Conservation (phyloP, 2,888 invertebrate species). For the Melinaea menophilus region DNA sequence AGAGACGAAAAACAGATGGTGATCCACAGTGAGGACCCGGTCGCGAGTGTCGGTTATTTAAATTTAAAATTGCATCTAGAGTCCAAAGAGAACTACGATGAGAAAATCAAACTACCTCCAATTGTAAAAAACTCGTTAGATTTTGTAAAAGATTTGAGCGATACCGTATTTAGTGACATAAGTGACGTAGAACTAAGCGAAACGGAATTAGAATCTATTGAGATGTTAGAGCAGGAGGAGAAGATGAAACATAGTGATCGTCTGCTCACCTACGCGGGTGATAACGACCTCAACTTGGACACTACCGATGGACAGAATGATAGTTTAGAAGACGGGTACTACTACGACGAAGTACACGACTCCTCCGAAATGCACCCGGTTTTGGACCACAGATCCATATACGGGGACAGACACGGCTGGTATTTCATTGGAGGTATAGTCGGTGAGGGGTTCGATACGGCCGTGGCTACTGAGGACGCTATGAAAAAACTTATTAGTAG, state of each 20-base stretch:
- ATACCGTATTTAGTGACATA: slow-evolving; percentile 80
- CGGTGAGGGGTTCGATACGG: slow-evolving; percentile 81
- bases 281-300: slow-evolving; percentile 46
- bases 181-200: slow-evolving; percentile 82
- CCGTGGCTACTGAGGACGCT: slow-evolving; percentile 83
- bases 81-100: slow-evolving; percentile 74
- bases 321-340: slow-evolving; percentile 58
- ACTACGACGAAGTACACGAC: slow-evolving; percentile 61
- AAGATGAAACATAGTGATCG: slow-evolving; percentile 65
- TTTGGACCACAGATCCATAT: slow-evolving; percentile 79
- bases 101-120: slow-evolving; percentile 60
- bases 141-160: slow-evolving; percentile 79
- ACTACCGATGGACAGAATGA: slow-evolving; percentile 49
- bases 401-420: slow-evolving; percentile 87
- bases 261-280: slow-evolving; percentile 58
- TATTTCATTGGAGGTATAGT: slow-evolving; percentile 89
- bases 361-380: slow-evolving; percentile 79
- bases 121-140: slow-evolving; percentile 78
- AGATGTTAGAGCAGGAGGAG: slow-evolving; percentile 71
- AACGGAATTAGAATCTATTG: slow-evolving; percentile 79
- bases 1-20: slow-evolving; percentile 92
- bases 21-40: slow-evolving; percentile 92
- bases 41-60: slow-evolving; percentile 96
- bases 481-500: slow-evolving; percentile 88
- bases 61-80: slow-evolving; percentile 91